phyloP scores from a whole-genome alignment of 2,797 vertebrate species.

The Platyrinchus mystaceus region DNA sequence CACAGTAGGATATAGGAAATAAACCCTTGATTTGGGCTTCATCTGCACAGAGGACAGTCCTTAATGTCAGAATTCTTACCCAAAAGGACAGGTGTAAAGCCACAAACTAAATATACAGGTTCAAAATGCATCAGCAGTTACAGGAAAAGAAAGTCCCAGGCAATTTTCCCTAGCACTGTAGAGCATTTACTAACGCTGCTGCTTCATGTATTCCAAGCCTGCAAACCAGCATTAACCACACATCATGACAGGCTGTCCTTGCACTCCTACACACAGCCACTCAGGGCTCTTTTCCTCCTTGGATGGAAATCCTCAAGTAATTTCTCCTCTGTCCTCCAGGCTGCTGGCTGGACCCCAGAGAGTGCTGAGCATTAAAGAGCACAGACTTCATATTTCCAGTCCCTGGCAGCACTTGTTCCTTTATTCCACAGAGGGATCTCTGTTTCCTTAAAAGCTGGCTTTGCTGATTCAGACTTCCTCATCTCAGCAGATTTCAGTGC shows the following conservation, averaged over 20 bases:
- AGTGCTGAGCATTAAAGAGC: background rate
- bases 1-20: background rate
- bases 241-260: background rate
- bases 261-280: background rate
- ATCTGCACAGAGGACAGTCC: background rate
- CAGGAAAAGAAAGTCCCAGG: background rate
- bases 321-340: background rate
- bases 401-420: background rate
- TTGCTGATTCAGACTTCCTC: slow-evolving; percentile 41
- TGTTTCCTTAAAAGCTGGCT: slow-evolving; percentile 35
- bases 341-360: background rate
- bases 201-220: background rate
- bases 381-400: background rate
- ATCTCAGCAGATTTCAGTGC: slow-evolving; percentile 24
- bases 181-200: background rate
- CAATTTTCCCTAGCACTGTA: background rate
- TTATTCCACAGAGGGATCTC: slow-evolving; percentile 13
- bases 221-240: background rate
- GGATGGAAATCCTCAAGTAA: background rate
- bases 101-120: background rate
- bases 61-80: background rate
- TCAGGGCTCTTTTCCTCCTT: background rate
- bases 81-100: background rate
- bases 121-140: background rate
- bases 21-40: background rate